These are phyloP conservation scores for Sebastes taczanowskii DNA, from an alignment of 2,797 vertebrate genomes.

Conservation along the genomic window DNA sequence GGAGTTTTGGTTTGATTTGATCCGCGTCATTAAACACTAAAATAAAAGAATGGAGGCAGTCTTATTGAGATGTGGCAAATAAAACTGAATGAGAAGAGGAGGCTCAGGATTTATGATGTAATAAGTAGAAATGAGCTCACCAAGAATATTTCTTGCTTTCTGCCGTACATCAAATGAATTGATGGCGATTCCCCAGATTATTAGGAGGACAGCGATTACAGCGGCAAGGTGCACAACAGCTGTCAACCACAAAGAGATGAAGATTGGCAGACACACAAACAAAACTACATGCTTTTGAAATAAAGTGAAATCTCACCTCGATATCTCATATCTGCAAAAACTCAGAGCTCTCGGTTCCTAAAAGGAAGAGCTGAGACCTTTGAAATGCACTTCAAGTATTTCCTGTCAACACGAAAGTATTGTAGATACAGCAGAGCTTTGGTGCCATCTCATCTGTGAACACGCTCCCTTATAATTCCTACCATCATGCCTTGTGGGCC, in stretches of 20 bases:
- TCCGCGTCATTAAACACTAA: not conserved
- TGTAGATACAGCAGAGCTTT: slow-evolving; percentile 1
- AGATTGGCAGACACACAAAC: not conserved
- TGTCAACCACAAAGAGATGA: slow-evolving; percentile 47
- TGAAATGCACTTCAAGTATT: slow-evolving; percentile 15
- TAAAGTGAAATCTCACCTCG: slow-evolving; percentile 66
- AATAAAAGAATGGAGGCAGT: not conserved
- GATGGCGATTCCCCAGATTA: slow-evolving; percentile 43
- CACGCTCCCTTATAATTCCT: not conserved
- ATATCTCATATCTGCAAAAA: slow-evolving; percentile 60
- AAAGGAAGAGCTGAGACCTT: not conserved
- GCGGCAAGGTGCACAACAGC: slow-evolving; percentile 19
- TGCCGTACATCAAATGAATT: slow-evolving; percentile 9
- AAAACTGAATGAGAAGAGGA: not conserved
- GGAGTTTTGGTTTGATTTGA: not conserved
- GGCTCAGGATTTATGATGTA: not conserved
- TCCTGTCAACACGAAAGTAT: slow-evolving; percentile 1
- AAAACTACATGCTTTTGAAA: not conserved
- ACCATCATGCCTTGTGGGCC: not conserved
- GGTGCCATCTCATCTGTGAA: slow-evolving; percentile 23
- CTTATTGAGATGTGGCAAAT: not conserved
- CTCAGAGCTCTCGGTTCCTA: not conserved
- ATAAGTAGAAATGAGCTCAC: slow-evolving; percentile 41
- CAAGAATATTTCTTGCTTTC: slow-evolving; percentile 3
- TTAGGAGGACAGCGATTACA: slow-evolving; percentile 37